phyloP scores from a whole-genome alignment of 2,888 invertebrate genomes.

The Argynnis bischoffii region DNA sequence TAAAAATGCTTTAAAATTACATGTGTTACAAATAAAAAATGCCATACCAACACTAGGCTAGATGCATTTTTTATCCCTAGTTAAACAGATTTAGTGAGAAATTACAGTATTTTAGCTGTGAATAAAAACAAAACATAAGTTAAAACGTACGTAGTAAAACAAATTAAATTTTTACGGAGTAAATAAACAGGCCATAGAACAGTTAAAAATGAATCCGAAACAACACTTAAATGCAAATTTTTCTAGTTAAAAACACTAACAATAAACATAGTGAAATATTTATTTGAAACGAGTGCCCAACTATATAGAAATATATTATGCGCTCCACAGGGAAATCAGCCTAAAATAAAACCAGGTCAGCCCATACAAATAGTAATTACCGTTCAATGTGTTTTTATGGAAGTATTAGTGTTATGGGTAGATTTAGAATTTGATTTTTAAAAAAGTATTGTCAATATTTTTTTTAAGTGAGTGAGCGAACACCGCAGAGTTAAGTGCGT shows the following conservation, averaged over 20 bases:
- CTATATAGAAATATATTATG: constrained; percentile 28
- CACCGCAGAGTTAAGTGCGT: no score
- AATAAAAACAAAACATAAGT: no score
- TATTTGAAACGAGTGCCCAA: constrained; percentile 22
- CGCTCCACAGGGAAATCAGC: constrained; percentile 30
- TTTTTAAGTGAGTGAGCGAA: no score
- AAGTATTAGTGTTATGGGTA: constrained; percentile 13
- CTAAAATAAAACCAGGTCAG: constrained; percentile 20
- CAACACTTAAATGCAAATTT: neutral
- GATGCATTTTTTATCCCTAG: no score
- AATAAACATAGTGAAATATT: constrained; percentile 27
- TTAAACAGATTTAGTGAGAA: no score
- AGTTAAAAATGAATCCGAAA: neutral
- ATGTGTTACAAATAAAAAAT: no score
- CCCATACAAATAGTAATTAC: constrained; percentile 25
- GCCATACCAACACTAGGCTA: no score
- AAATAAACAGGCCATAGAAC: constrained; percentile 3
- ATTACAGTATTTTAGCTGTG: no score
- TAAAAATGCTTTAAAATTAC: no score
- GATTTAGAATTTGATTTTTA: neutral
- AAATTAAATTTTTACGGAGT: constrained; percentile 1
- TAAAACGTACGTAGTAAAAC: no score
- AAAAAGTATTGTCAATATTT: no score
- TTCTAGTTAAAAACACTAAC: constrained; percentile 13
- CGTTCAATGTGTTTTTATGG: constrained; percentile 5